These are phyloP conservation scores for Rhagonycha lutea DNA, from an alignment of 2,888 invertebrate species.

Conservation along the genomic window DNA sequence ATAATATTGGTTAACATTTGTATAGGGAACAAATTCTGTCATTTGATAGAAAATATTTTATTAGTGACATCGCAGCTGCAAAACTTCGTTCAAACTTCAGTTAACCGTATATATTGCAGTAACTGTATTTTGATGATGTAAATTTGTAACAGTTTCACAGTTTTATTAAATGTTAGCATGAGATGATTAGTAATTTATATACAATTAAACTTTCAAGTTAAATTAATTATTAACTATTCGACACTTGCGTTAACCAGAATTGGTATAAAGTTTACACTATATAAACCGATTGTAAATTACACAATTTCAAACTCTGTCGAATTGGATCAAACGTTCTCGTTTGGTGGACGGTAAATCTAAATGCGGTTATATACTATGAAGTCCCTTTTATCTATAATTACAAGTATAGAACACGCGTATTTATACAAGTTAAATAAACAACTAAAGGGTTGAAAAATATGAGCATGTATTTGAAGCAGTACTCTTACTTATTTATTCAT, in stretches of 20 bases:
- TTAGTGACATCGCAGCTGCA: neutral
- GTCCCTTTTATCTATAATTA: constrained; percentile 17
- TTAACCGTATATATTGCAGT: neutral
- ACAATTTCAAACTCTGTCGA: constrained; percentile 12
- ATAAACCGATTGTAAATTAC: constrained; percentile 18
- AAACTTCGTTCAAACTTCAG: neutral
- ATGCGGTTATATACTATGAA: constrained; percentile 15
- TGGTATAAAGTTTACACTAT: constrained; percentile 4
- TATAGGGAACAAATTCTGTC: neutral
- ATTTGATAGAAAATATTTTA: neutral
- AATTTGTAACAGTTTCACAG: neutral
- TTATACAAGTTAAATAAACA: constrained; percentile 5
- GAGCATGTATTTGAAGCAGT: neutral
- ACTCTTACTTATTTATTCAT: neutral
- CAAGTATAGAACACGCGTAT: constrained; percentile 11
- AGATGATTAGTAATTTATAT: neutral
- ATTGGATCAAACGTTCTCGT: constrained; percentile 15
- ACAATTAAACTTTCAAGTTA: constrained; percentile 1
- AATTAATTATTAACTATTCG: neutral
- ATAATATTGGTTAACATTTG: neutral
- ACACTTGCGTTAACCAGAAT: neutral
- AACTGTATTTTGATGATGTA: neutral
- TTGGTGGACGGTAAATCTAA: constrained; percentile 13
- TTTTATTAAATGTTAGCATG: neutral
- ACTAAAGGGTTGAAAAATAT: neutral